Evolutionary conservation across 2,113 vertebrate species (phyloP), one percentile per base, ranked within the genome.

Genomic region (Erpornis zantholeuca): DNA sequence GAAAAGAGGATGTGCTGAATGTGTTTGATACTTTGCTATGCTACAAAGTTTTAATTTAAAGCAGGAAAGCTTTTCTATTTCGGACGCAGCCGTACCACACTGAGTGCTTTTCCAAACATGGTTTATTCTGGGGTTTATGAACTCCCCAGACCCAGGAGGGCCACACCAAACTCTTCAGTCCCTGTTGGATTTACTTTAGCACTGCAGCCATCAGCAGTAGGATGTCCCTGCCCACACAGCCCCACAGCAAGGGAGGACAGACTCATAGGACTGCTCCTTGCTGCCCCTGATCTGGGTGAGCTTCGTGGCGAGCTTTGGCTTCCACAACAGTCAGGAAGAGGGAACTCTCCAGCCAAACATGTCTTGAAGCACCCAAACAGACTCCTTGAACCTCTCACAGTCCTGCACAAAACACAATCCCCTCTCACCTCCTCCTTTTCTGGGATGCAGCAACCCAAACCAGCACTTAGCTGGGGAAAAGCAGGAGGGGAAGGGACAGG

Each of bases 21-120:
- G 56, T 44, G 63, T 71, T 82, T 15, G 50, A 42, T 75, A 47
- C 56, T 75, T 31, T 33, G 50, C 24, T 68, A 4, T 9, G 38
- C 68, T 64, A 56, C 24, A 86, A 63, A 23, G 8, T 66, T 42
- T 78, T 64, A 68, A 61, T 79, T 44, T 35, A 82, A 92, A 88
- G 88, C 86, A 64, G 69, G 36, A 79, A 94, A 92, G 68, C 63
- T 63, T 47, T 92, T 86, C 80, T 94, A 11, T 77, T 86, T 88
- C 3, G 66, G 80, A 88, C 2, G 3, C 50, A 27, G 75, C 0
- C 0, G 21, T 12, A 35, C 40, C 28, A 36, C 72, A 73, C 13
- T 15, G 10, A 66, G 60, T 0, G 0, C 8, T 86, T 36, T 44
- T 44, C 4, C 45, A 66, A 52, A 29, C 13, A 7, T 8, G 61